Conservation (phyloP, 1,140 invertebrate species). For the Cherax quadricarinatus region DNA sequence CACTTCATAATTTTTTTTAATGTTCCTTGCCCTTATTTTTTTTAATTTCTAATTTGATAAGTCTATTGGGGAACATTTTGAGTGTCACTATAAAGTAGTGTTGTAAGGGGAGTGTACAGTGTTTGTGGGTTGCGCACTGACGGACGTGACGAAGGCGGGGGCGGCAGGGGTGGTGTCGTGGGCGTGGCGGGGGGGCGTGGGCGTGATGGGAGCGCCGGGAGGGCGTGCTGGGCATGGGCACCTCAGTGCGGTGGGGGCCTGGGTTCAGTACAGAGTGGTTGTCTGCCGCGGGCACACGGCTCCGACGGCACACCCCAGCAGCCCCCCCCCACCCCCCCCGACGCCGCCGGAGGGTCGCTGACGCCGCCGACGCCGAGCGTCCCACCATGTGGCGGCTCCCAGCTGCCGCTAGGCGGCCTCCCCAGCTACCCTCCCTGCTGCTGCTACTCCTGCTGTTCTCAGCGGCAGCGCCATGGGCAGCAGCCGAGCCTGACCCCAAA, state of each 20-base stretch:
- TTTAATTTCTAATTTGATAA: no score
- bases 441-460: slow-evolving; percentile 38
- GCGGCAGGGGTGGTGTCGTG: not conserved
- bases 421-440: slow-evolving; percentile 11
- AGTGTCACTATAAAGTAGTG: no score
- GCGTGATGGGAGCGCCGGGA: not conserved
- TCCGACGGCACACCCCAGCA: slow-evolving; percentile 57
- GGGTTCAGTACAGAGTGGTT: slow-evolving; percentile 46
- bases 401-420: slow-evolving; percentile 25
- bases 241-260: slow-evolving; percentile 50
- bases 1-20: no score
- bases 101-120: not conserved
- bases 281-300: slow-evolving; percentile 59
- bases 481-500: slow-evolving; percentile 42
- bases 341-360: slow-evolving; percentile 39
- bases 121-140: no score
- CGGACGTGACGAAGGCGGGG: not conserved
- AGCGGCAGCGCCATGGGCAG: slow-evolving; percentile 16
- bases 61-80: no score
- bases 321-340: slow-evolving; percentile 36
- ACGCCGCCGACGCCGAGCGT: not conserved
- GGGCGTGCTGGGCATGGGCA: slow-evolving; percentile 5
- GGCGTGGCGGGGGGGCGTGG: slow-evolving; percentile 10
- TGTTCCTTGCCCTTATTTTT: no score
- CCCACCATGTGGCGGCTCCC: slow-evolving; percentile 33